These are phyloP conservation scores for Eristalinus sepulchralis DNA, from an alignment of 2,888 invertebrate genomes.

Conservation along the genomic window DNA sequence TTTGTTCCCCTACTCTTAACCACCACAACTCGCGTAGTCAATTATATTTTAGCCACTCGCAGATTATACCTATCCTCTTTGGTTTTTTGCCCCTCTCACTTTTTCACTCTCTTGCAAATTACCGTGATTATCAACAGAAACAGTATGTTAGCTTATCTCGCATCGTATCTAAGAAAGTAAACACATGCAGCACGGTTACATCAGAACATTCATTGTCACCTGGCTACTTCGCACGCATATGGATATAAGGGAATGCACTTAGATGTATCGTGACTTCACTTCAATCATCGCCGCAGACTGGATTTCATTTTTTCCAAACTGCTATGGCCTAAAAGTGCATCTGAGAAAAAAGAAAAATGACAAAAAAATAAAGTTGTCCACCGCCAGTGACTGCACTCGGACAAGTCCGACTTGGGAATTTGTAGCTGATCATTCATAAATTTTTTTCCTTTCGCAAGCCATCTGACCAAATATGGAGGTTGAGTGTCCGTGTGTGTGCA, in stretches of 20 bases:
- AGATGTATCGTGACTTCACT: neutral
- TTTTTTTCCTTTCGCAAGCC: conserved; percentile 35
- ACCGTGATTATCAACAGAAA: neutral
- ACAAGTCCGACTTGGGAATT: conserved; percentile 24
- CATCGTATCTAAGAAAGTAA: neutral
- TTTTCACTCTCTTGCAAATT: neutral
- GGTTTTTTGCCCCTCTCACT: too few species aligned
- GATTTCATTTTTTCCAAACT: neutral
- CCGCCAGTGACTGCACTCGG: neutral
- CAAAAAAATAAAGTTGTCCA: neutral
- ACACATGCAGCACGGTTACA: neutral
- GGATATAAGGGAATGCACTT: neutral
- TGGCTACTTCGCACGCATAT: neutral
- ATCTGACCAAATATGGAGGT: conserved; percentile 45
- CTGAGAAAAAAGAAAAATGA: neutral
- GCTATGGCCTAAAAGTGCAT: neutral
- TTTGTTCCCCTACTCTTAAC: neutral
- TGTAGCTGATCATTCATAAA: conserved; percentile 40
- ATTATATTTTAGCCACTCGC: neutral
- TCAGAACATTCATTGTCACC: neutral
- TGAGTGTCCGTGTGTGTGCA: conserved; percentile 37
- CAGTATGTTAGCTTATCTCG: neutral
- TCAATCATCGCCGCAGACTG: neutral
- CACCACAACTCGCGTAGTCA: neutral
- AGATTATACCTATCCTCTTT: neutral